Conservation (phyloP, 2,113 vertebrate genomes). For the Mastomys natalensis region DNA sequence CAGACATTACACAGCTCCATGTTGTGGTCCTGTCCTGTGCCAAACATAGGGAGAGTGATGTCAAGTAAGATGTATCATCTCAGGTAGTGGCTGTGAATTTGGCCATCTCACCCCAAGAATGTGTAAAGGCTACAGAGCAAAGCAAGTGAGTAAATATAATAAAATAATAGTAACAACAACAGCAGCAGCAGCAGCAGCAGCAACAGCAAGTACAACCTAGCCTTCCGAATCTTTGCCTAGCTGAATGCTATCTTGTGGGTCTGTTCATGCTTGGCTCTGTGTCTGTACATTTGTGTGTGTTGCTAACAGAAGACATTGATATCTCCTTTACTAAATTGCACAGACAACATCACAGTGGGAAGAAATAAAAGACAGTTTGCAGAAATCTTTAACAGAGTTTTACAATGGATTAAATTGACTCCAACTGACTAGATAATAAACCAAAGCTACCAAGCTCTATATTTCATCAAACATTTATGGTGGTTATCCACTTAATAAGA, state of each 20-base stretch:
- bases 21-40: background rate
- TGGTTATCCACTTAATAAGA: background rate
- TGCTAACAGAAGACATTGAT: background rate
- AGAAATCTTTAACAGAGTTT: background rate
- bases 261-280: background rate
- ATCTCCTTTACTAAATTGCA: background rate
- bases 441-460: background rate
- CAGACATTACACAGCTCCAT: background rate
- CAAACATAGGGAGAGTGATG: background rate
- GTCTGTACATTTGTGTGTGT: background rate
- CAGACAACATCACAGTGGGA: background rate
- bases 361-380: background rate
- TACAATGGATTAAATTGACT: background rate
- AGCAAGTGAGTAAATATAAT: background rate
- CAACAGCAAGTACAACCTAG: background rate
- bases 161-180: background rate
- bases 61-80: background rate
- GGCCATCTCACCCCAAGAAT: background rate
- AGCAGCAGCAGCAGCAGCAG: too few species aligned
- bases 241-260: background rate
- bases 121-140: background rate
- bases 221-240: background rate
- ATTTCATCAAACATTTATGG: background rate
- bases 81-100: background rate
- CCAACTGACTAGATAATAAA: background rate